A percentile compares a stretch with the other conserved stretches of the same genome.
phyloP scores from a whole-genome alignment of 2,888 invertebrate genomes.

The Cephus pulcher region DNA sequence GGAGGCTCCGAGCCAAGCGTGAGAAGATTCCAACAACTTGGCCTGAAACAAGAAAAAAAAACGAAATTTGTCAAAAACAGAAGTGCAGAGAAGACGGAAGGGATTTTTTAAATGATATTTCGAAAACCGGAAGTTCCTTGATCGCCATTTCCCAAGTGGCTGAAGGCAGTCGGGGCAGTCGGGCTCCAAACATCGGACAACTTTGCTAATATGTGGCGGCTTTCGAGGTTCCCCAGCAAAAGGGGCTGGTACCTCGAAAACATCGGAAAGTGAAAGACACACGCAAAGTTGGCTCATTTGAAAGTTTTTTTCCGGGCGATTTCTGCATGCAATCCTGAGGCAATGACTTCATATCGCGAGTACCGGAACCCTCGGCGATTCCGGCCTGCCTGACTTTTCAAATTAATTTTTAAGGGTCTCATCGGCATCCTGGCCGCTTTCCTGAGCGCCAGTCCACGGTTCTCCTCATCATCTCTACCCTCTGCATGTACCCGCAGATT shows the following conservation, averaged over 20 bases:
- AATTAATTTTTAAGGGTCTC: constrained; percentile 58
- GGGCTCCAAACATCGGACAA: constrained; percentile 36
- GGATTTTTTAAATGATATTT: background rate
- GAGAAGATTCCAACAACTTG: constrained; percentile 91
- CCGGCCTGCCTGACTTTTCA: constrained; percentile 44
- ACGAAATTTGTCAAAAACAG: constrained; percentile 15
- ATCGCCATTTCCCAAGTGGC: background rate
- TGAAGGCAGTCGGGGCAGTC: background rate
- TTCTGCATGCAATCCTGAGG: constrained; percentile 14
- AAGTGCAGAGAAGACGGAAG: background rate
- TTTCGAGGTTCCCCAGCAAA: constrained; percentile 32
- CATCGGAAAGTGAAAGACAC: constrained; percentile 61
- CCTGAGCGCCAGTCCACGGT: background rate
- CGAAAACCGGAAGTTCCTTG: background rate
- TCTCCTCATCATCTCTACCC: background rate
- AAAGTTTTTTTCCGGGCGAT: constrained; percentile 46
- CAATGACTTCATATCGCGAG: constrained; percentile 11
- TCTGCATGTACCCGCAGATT: background rate
- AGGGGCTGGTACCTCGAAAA: constrained; percentile 40
- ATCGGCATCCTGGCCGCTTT: background rate
- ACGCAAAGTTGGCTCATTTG: constrained; percentile 65
- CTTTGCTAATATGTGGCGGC: constrained; percentile 62
- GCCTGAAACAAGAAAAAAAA: constrained; percentile 77
- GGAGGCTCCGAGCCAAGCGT: constrained; percentile 92
- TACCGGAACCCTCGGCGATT: constrained; percentile 1